These are phyloP conservation scores for Eristalis pertinax DNA, from an alignment of 2,888 invertebrate genomes.

Conservation along the genomic window DNA sequence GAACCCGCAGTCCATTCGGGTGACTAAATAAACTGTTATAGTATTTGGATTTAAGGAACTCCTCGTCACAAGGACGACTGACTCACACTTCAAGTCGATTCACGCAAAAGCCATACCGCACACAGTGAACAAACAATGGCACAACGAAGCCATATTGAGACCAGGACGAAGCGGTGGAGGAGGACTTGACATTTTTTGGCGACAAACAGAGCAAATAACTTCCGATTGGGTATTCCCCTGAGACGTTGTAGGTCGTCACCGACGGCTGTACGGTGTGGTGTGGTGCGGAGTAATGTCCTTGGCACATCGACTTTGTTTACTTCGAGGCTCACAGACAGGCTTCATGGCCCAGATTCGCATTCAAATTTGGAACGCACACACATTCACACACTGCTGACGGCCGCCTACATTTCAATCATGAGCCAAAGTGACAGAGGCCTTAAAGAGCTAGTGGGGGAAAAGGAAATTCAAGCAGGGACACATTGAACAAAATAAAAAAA, in stretches of 20 bases:
- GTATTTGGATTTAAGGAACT: slow-evolving; percentile 56
- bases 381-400: not conserved
- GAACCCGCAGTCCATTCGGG: not conserved
- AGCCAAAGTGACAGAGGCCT: not conserved
- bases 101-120: slow-evolving; percentile 12
- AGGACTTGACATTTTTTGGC: slow-evolving; percentile 11
- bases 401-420: not conserved
- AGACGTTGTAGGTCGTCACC: not conserved
- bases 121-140: not conserved
- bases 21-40: slow-evolving; percentile 58
- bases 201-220: slow-evolving; percentile 12
- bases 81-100: slow-evolving; percentile 51
- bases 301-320: slow-evolving; percentile 57
- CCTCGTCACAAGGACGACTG: not conserved
- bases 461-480: slow-evolving; percentile 25
- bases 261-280: not conserved
- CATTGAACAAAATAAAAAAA: no score
- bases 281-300: slow-evolving; percentile 13
- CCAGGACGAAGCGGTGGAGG: not conserved
- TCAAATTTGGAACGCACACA: slow-evolving; percentile 48
- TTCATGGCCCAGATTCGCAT: slow-evolving; percentile 45
- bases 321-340: slow-evolving; percentile 37
- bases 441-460: no score
- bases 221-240: not conserved
- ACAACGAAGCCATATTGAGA: not conserved